Evolutionary conservation across 2,888 invertebrate genomes (phyloP).

Genomic region (Mesopsocus fuscifrons): DNA sequence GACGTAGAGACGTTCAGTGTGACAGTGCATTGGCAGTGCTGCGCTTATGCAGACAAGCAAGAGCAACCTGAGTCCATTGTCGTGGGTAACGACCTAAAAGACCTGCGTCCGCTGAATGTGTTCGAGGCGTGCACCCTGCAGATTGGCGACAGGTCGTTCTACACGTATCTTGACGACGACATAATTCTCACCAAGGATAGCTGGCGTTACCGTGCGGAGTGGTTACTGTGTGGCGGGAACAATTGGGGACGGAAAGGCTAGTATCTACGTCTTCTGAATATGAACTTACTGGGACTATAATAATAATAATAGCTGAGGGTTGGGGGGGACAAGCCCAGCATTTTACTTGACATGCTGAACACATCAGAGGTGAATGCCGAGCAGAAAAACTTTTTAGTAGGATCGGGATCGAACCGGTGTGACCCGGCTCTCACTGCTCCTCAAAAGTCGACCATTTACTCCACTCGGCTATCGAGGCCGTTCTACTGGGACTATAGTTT

Average conservation of each 20-base stretch:
- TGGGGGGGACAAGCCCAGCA: too few relatives aligned
- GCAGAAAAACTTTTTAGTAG: too few relatives aligned
- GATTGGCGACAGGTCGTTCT: slow-evolving; percentile 72
- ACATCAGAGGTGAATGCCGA: too few relatives aligned
- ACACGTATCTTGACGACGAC: slow-evolving; percentile 58
- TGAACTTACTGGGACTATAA: too few relatives aligned
- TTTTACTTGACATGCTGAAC: too few relatives aligned
- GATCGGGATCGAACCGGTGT: too few relatives aligned
- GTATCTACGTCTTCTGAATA: too few relatives aligned
- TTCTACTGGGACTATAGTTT: too few relatives aligned
- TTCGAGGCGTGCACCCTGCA: slow-evolving; percentile 77
- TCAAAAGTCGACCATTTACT: too few relatives aligned
- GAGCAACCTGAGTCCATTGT: slow-evolving; percentile 46
- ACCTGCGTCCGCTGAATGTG: slow-evolving; percentile 64
- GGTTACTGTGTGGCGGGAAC: slow-evolving; percentile 30
- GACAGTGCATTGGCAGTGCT: slow-evolving; percentile 76
- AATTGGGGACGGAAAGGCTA: neutral
- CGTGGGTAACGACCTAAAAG: slow-evolving; percentile 57
- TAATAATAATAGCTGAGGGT: too few relatives aligned
- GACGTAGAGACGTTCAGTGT: slow-evolving; percentile 62
- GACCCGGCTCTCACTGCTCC: too few relatives aligned
- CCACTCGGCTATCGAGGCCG: too few relatives aligned
- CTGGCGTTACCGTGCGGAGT: slow-evolving; percentile 37
- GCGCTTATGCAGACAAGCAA: slow-evolving; percentile 37
- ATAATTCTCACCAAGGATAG: slow-evolving; percentile 52